Evolutionary conservation across 2,888 invertebrate species (phyloP).

Genomic region (Metacarcinus magister): DNA sequence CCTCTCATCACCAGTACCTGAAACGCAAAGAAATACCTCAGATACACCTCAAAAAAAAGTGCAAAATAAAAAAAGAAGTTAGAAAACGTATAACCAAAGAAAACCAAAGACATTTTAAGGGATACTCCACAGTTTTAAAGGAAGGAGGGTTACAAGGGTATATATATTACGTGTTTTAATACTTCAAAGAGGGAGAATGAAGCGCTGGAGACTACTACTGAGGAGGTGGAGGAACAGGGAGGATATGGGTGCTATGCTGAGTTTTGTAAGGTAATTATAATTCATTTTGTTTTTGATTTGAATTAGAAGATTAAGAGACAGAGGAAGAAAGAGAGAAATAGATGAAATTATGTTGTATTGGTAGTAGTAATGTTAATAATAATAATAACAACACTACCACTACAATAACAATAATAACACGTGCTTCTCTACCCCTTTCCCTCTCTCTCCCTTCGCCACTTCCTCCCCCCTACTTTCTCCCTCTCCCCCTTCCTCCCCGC

Average conservation of each 20-base stretch:
- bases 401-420: background rate
- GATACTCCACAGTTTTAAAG: background rate
- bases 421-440: background rate
- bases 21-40: background rate
- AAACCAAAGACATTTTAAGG: background rate
- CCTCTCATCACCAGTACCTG: background rate
- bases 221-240: conserved; percentile 69
- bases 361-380: background rate
- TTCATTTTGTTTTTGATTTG: background rate
- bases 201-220: conserved; percentile 30
- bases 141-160: background rate
- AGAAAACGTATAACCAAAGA: background rate
- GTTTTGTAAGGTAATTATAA: conserved; percentile 51
- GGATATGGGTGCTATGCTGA: background rate
- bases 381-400: background rate
- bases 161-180: background rate
- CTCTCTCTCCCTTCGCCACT: background rate
- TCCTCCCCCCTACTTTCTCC: background rate
- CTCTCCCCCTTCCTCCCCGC: background rate
- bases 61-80: background rate
- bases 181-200: background rate
- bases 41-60: background rate
- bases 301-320: background rate
- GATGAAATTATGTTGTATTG: background rate
- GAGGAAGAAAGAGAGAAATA: background rate